Evolutionary conservation across 92 coral and sea anemone species (phyloP), one percentile per base, ranked within the genome.

Genomic region (Paramuricea clavata): DNA sequence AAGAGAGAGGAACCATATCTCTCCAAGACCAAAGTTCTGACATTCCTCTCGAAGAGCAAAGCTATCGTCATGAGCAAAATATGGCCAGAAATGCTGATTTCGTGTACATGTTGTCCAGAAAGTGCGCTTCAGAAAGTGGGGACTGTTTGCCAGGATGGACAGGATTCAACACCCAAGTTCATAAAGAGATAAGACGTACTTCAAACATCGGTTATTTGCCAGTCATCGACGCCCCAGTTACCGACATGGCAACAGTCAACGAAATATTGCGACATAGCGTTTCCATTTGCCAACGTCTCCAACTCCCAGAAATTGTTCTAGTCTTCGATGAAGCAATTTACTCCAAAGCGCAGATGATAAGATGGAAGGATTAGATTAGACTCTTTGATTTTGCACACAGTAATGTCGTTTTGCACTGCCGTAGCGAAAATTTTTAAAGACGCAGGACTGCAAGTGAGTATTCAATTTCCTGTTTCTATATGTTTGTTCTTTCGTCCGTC

Each of bases 371-470:
- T 21, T 5, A 57, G 13, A 25, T 57, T 57, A 57, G 54, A 47
- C 54, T 47, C 2, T 12, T 12, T 10, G 54, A 47, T 47, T 47
- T 47, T 17, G n/a, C 54, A 47, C 13, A 47, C 54, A 15, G 16
- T 47, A 17, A 47, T 47, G 54, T 47, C 19, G 54, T 47, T 47
- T 47, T 57, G 65, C 65, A 57, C 28, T 25, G 65, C 65, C 50
- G 36, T 34, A 27, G 2, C 74, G 2, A 35, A 30, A 68, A 68
- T 35, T 3, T 68, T 68, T 17, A 68, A 68, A 30, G 74, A 35
- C 42, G 74, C 41, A 17, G 41, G 74, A 11, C 74, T 68, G 21
- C 74, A 68, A 68, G 74, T 31, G 30, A 68, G 42, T 31, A 4
- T 68, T 27, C 4, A 35, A 1, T 68, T 68, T 31, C 3, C 28